Percentiles rank a stretch among this genome's conserved stretches.
phyloP scores from a whole-genome alignment of 2,888 invertebrate genomes.

The Dryadula phaetusa region DNA sequence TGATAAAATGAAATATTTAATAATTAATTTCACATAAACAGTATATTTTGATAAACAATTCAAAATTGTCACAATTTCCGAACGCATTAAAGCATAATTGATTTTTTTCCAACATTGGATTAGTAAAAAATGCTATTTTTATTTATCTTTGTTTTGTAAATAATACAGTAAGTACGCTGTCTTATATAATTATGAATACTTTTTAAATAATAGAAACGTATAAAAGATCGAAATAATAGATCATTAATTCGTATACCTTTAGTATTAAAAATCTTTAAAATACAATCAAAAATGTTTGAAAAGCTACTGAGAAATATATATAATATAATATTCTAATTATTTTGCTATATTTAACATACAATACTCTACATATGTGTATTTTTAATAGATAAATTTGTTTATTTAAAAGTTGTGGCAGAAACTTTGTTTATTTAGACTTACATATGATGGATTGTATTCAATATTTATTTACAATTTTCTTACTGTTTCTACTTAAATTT shows the following conservation, averaged over 20 bases:
- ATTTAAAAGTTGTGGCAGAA: neutral
- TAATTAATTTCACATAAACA: too few relatives aligned
- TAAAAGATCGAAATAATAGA: neutral
- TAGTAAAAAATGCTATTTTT: constrained; percentile 45
- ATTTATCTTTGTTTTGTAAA: constrained; percentile 48
- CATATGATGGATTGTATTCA: too few relatives aligned
- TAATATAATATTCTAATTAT: neutral
- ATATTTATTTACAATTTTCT: too few relatives aligned
- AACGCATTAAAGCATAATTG: constrained; percentile 47
- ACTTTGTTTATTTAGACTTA: constrained; percentile 11
- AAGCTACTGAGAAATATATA: constrained; percentile 1
- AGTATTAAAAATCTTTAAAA: constrained; percentile 7
- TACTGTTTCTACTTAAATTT: too few relatives aligned
- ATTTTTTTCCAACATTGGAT: constrained; percentile 47
- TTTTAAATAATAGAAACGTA: neutral
- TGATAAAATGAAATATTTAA: too few relatives aligned
- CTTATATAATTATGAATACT: constrained; percentile 8
- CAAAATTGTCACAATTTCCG: constrained; percentile 34
- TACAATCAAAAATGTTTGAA: neutral
- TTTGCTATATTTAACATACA: neutral
- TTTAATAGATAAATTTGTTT: too few relatives aligned
- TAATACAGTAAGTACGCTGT: constrained; percentile 37
- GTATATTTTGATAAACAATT: too few relatives aligned
- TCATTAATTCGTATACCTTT: neutral
- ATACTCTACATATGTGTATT: neutral